phyloP scores from a whole-genome alignment of 2,888 invertebrate genomes.

The Oasisia sp. region DNA sequence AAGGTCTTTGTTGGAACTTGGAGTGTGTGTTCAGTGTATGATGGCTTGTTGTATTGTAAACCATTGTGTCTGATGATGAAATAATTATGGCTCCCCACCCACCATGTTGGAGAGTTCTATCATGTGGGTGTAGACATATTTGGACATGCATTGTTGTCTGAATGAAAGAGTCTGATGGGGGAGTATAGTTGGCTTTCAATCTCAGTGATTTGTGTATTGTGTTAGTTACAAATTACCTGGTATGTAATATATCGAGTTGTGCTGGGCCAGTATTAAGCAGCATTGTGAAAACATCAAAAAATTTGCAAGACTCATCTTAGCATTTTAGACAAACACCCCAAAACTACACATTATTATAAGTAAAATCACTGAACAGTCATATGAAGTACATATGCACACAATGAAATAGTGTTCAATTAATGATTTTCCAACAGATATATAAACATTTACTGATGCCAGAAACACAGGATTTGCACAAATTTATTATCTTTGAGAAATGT shows the following conservation, averaged over 20 bases:
- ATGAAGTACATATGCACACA: not conserved
- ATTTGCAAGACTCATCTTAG: not conserved
- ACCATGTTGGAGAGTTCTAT: not conserved
- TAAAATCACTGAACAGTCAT: not conserved
- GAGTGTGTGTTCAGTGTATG: not conserved
- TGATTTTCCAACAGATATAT: not conserved
- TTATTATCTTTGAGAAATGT: not conserved
- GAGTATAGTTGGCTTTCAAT: not conserved
- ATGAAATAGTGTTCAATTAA: not conserved
- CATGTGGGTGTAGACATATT: not conserved
- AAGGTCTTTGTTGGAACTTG: not conserved
- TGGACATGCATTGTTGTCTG: not conserved
- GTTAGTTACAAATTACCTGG: not conserved
- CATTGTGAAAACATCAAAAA: not conserved
- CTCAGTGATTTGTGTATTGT: not conserved
- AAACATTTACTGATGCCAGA: not conserved
- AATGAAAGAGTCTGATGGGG: not conserved
- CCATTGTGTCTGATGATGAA: not conserved
- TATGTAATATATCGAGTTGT: not conserved
- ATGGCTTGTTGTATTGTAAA: not conserved
- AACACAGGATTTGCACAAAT: not conserved
- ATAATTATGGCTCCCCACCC: not conserved
- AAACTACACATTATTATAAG: not conserved
- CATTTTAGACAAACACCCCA: not conserved
- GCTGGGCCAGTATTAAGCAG: not conserved